A percentile compares a stretch with the other conserved stretches of the same genome.
Evolutionary conservation across 2,797 vertebrate genomes (phyloP).

Genomic region (Acipenser ruthenus): DNA sequence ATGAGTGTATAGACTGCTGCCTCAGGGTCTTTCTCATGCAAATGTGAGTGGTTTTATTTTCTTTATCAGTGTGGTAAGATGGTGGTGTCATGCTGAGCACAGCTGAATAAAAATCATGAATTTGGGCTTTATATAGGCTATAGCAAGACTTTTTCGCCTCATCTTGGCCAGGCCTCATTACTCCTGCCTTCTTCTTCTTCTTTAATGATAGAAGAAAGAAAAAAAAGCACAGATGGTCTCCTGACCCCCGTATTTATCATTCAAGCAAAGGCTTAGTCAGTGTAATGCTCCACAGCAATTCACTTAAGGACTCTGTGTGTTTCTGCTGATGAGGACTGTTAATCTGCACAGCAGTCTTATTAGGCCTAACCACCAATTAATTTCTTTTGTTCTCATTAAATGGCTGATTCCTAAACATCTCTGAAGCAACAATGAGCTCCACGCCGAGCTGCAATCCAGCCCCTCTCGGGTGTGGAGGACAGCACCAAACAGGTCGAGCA

Average conservation of each 20-base stretch:
- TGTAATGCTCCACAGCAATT: constrained; percentile 57
- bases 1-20: constrained; percentile 52
- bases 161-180: no score
- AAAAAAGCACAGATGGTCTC: constrained; percentile 79
- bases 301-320: constrained; percentile 79
- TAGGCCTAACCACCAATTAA: constrained; percentile 80
- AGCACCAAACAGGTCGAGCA: constrained; percentile 27
- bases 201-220: constrained; percentile 33
- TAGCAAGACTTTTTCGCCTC: constrained; percentile 32
- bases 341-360: constrained; percentile 77
- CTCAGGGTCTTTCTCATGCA: constrained; percentile 67
- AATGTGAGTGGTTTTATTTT: constrained; percentile 55
- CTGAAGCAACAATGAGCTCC: constrained; percentile 48
- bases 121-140: constrained; percentile 54
- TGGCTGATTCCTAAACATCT: constrained; percentile 70
- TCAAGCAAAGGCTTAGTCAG: constrained; percentile 55
- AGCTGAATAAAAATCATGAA: constrained; percentile 59
- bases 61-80: constrained; percentile 54
- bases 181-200: constrained; percentile 40
- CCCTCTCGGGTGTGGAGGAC: constrained; percentile 9
- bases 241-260: constrained; percentile 60
- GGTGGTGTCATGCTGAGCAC: constrained; percentile 60
- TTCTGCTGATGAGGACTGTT: constrained; percentile 86
- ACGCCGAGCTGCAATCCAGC: constrained; percentile 33
- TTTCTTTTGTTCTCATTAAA: constrained; percentile 78